Conservation (phyloP, 2,888 invertebrate species). For the Embidobia sp. region DNA sequence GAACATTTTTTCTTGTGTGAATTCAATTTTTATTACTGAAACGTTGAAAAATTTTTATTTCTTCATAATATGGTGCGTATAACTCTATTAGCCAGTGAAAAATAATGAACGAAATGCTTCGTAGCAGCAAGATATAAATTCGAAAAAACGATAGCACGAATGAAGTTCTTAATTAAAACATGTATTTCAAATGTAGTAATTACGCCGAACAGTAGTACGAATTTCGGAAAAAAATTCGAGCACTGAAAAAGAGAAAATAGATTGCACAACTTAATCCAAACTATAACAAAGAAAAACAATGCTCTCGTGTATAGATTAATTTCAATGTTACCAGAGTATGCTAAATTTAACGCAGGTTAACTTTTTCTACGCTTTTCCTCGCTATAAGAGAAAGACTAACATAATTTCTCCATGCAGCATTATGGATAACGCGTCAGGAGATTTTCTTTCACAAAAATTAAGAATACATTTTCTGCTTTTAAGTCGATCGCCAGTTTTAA, state of each 20-base stretch:
- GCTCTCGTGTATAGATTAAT: constrained; percentile 37
- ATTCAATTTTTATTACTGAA: no score
- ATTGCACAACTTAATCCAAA: constrained; percentile 29
- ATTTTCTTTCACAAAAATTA: constrained; percentile 21
- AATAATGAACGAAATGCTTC: no score
- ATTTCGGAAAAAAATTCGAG: neutral
- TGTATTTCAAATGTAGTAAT: neutral
- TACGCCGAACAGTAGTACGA: neutral
- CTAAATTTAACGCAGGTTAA: constrained; percentile 25
- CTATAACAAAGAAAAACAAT: constrained; percentile 38
- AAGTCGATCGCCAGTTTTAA: no score
- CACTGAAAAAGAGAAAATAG: constrained; percentile 10
- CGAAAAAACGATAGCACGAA: neutral
- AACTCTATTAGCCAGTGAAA: no score
- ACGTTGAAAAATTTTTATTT: no score
- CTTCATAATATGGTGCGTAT: no score
- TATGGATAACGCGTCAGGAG: constrained; percentile 34
- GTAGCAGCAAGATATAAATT: no score
- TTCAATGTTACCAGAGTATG: constrained; percentile 25
- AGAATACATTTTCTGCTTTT: constrained; percentile 11
- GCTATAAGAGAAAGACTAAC: constrained; percentile 23
- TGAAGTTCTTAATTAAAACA: neutral
- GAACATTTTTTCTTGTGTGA: no score
- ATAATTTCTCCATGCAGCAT: constrained; percentile 25
- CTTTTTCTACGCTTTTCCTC: constrained; percentile 31